Base-by-base conservation (phyloP, 2,888 invertebrate species). In the Phytoseiulus persimilis region DNA sequence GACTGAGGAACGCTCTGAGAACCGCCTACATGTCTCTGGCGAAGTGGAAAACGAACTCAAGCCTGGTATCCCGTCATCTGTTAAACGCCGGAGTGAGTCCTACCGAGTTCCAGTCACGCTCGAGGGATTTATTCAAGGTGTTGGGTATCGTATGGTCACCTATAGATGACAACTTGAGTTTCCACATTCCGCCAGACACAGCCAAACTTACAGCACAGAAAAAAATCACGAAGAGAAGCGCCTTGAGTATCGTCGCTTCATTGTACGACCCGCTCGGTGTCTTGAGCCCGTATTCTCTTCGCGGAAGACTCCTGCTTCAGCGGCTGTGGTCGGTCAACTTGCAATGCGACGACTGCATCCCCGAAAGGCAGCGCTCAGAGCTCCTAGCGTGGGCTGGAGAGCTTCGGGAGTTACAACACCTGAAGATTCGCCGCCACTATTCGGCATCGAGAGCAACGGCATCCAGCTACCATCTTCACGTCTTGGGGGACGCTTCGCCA, bases 271-370 rank as follows among this genome's bases (percentile, higher is more conserved):
- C 91, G 23, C 45, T 91, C 31, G 92, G 91, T 9, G 89, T 91
- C 18, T n/a, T 90, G 28, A 89, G 65, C 1, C 90, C 90, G 32
- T 90, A 90, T 32, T 90, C 65, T 14, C 89, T 90, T 87, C 33
- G 83, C 5, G 90, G 90, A 0, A 92, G 91, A 84, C 90, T 91
- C 0, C 83, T 92, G 2, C 89, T 92, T 23, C 92, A 92, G 90
- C 39, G 90, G 6, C 46, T 92, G 0, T 92, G 92, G 91, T 89
- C 90, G 18, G 32, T 83, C 11, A 90, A 90, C 0, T 2, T 91
- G 2, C 90, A 83, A 2, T 92, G 92, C 91, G 92, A 92, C 90
- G 91, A 91, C 18, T 31, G 83, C 1, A 87, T 92, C 18, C 90
- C 91, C 18, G 90, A 89, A 1, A 14, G 65, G 1, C 14, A 28